These are phyloP conservation scores for Mixornis gularis DNA, from an alignment of 2,113 vertebrate species.

Conservation along the genomic window DNA sequence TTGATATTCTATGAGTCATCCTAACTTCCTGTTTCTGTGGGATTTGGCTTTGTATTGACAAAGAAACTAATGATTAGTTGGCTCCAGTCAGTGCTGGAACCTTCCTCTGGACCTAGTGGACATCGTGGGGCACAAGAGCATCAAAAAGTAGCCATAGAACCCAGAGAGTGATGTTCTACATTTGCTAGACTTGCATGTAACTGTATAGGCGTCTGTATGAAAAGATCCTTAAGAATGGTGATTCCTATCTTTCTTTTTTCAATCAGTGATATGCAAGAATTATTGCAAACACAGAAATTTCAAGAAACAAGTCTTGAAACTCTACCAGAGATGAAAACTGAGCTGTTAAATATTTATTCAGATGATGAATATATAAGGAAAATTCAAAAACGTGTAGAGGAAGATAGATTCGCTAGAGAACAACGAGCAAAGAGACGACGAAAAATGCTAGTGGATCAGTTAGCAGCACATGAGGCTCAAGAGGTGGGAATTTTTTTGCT, in stretches of 20 bases:
- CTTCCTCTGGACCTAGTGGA: neutral
- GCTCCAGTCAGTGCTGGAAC: neutral
- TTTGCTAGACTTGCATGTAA: neutral
- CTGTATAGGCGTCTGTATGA: neutral
- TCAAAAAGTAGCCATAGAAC: neutral
- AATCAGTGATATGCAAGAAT: neutral
- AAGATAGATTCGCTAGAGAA: conserved; percentile 74
- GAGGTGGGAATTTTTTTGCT: conserved; percentile 70
- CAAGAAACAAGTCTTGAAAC: neutral
- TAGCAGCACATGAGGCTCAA: conserved; percentile 77
- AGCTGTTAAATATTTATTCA: conserved; percentile 73
- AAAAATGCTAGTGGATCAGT: conserved; percentile 79
- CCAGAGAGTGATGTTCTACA: neutral
- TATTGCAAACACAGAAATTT: neutral
- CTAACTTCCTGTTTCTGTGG: neutral
- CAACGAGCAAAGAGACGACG: conserved; percentile 81
- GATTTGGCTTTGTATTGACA: neutral
- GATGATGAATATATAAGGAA: conserved; percentile 82
- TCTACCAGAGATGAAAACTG: neutral
- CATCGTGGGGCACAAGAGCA: neutral
- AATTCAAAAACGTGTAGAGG: conserved; percentile 82
- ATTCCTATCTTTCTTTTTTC: neutral
- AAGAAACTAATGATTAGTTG: neutral
- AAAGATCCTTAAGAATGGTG: neutral
- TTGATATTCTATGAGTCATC: neutral